These are phyloP conservation scores for Ctenicera cuprea DNA, from an alignment of 2,888 invertebrate genomes.

Conservation along the genomic window DNA sequence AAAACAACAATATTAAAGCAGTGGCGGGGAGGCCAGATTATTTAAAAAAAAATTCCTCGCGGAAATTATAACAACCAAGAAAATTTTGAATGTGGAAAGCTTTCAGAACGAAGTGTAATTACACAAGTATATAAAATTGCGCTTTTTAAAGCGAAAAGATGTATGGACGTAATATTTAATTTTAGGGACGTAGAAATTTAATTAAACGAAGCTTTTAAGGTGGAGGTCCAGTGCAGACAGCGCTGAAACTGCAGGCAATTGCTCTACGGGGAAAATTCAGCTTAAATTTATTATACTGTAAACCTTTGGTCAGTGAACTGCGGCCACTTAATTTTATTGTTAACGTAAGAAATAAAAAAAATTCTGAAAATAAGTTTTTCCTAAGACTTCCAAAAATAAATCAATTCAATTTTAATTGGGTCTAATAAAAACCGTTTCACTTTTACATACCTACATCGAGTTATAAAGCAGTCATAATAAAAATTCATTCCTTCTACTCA, in stretches of 20 bases:
- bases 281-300: conserved; percentile 1
- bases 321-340: neutral
- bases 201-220: conserved; percentile 25
- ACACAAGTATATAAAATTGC: neutral
- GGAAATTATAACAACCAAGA: no score
- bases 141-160: conserved; percentile 20
- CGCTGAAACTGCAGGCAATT: conserved; percentile 5
- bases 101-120: conserved; percentile 1
- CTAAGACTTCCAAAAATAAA: no score
- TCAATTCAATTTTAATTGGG: no score
- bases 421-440: no score
- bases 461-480: no score
- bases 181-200: conserved; percentile 18
- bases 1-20: no score
- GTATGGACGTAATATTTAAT: conserved; percentile 21
- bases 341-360: no score
- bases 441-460: no score
- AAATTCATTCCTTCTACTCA: no score
- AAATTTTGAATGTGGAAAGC: neutral
- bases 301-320: neutral
- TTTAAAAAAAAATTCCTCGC: no score
- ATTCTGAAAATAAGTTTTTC: no score
- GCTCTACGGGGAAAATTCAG: conserved; percentile 2
- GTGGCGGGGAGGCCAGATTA: no score
- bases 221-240: neutral